Percentiles rank a stretch among this genome's conserved stretches.
These are phyloP conservation scores for Scaptomyza montana DNA, from an alignment of 1,140 invertebrate genomes.

Conservation along the genomic window DNA sequence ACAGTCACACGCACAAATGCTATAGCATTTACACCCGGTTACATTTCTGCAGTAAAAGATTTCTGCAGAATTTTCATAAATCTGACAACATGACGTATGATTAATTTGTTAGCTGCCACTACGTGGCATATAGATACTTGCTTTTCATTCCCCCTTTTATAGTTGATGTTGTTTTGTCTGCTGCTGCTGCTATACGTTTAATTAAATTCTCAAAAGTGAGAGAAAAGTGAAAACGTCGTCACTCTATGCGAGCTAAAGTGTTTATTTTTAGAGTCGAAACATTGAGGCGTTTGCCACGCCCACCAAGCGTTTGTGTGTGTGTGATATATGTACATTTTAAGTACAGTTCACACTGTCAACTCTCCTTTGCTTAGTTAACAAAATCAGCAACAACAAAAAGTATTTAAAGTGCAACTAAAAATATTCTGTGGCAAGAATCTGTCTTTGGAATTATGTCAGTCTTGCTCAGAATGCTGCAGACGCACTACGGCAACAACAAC, in stretches of 20 bases:
- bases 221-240: conserved; percentile 13
- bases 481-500: conserved; percentile 21
- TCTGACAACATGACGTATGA: conserved; percentile 77
- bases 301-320: conserved; percentile 1
- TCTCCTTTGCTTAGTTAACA: background rate
- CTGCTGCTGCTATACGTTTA: conserved; percentile 44
- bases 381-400: conserved; percentile 8
- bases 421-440: conserved; percentile 52
- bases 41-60: conserved; percentile 68
- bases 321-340: conserved; percentile 49
- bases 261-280: conserved; percentile 49
- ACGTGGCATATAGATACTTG: background rate
- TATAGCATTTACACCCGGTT: conserved; percentile 40
- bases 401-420: conserved; percentile 70
- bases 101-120: conserved; percentile 56
- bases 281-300: conserved; percentile 10
- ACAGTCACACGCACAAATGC: background rate
- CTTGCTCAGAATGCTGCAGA: conserved; percentile 33
- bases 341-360: conserved; percentile 29
- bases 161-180: conserved; percentile 4
- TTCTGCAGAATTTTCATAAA: conserved; percentile 74
- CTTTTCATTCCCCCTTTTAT: conserved; percentile 4
- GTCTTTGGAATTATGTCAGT: conserved; percentile 54
- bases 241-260: conserved; percentile 41
- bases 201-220: conserved; percentile 56